Conservation (phyloP, 2,797 vertebrate species). For the Enteromius afrohamiltoni region DNA sequence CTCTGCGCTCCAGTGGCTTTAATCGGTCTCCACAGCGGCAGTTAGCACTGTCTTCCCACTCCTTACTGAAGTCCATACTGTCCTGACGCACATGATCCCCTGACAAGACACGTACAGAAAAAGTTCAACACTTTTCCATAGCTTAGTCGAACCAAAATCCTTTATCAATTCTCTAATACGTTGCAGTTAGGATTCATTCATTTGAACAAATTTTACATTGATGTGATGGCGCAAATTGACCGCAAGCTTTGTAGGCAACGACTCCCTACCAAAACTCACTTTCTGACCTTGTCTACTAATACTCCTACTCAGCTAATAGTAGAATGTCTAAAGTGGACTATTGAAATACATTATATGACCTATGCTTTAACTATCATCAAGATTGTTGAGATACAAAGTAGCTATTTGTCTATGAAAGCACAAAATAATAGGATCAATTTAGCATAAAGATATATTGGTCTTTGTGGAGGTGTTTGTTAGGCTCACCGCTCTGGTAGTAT, state of each 20-base stretch:
- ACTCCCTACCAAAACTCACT: background rate
- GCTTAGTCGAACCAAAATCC: background rate
- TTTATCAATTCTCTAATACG: background rate
- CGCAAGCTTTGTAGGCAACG: background rate
- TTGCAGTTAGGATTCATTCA: background rate
- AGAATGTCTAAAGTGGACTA: no score
- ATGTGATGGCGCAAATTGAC: no score
- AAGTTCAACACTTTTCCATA: background rate
- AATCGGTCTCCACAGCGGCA: constrained; percentile 93
- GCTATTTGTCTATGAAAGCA: no score
- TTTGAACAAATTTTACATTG: background rate
- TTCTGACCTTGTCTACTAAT: no score
- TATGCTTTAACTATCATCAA: background rate
- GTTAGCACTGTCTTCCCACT: constrained; percentile 92
- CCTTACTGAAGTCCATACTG: constrained; percentile 98
- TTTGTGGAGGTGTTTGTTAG: background rate
- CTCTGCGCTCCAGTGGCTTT: constrained; percentile 92
- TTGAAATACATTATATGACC: background rate
- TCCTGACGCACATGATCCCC: constrained; percentile 96
- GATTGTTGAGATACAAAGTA: background rate
- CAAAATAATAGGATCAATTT: background rate
- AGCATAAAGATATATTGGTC: background rate
- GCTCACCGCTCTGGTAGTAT: constrained; percentile 97
- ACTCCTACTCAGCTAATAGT: no score
- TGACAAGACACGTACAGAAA: constrained; percentile 57